phyloP scores from a whole-genome alignment of 1,140 invertebrate species.

The Manduca sexta region DNA sequence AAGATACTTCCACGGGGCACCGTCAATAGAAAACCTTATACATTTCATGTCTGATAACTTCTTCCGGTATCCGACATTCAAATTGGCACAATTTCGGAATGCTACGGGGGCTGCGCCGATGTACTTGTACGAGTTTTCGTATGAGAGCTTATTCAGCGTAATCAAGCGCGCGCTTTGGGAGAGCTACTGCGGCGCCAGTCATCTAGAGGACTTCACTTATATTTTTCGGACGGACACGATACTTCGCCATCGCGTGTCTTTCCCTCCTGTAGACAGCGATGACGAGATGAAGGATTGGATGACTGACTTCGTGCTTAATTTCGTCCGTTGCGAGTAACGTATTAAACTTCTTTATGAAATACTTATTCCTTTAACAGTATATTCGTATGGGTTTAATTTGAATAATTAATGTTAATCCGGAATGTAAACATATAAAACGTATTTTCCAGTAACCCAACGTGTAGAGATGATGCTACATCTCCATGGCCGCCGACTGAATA shows the following conservation, averaged over 20 bases:
- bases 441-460: constrained; percentile 7
- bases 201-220: constrained; percentile 4
- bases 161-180: constrained; percentile 1
- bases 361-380: no score
- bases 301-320: constrained; percentile 9
- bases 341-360: no score
- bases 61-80: constrained; percentile 13
- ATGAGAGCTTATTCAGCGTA: neutral
- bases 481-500: constrained; percentile 1
- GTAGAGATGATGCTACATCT: neutral
- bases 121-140: neutral
- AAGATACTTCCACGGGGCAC: constrained; percentile 5
- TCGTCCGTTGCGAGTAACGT: constrained; percentile 17
- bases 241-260: constrained; percentile 1
- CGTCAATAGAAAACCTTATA: constrained; percentile 3
- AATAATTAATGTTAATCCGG: no score
- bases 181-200: neutral
- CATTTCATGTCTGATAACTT: constrained; percentile 6
- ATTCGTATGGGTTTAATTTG: no score
- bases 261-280: constrained; percentile 11
- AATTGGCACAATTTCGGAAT: constrained; percentile 4
- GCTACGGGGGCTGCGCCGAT: constrained; percentile 9
- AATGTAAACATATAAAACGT: no score
- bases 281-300: constrained; percentile 17
- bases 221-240: constrained; percentile 18